Evolutionary conservation across 2,888 invertebrate species (phyloP), one percentile per base, ranked within the genome.

Genomic region (Caenorhabditis auriculariae): DNA sequence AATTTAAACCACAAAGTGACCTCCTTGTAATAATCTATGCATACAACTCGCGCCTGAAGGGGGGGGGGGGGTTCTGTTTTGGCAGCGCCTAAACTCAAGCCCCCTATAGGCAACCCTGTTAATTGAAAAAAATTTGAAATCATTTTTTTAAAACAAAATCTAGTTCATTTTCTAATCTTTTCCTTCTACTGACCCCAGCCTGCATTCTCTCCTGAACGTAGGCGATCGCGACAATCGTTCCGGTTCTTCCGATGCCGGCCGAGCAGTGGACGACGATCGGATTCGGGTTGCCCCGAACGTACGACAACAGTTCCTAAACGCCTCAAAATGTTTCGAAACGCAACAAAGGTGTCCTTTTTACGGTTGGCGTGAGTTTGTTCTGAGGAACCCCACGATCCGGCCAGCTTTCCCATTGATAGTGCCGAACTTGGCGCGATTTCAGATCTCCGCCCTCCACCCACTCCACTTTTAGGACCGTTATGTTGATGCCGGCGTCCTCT

Each of bases 181-280:
- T n/a, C n/a, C n/a, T n/a, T n/a, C n/a, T 12, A 28, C 50, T 55
- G 17, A 50, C 61, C 9, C 65, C 65, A 19, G 46, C 43, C 23
- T 59, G 42, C 52, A 68, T 51, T 24, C 57, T 56, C 6, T 55
- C 59, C 39, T 60, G 54, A 7, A 70, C 60, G 49, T 66, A 72
- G 35, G 65, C 72, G 29, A 74, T 54, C 32, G 68, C 69, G 23
- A 74, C 72, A 27, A 74, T 66, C 15, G 69, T 65, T 6, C 70
- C 66, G 5, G 68, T 70, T 9, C 74, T 52, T 4, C 74, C 74
- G 39, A 74, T 74, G 26, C 75, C 74, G 9, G 74, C 74, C 7
- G 69, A 68, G 45, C 74, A 74, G 50, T 74, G 74, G 0, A 74
- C 73, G 2, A 66, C 41, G 21, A 74, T 69, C 4, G 74, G 71